Evolutionary conservation across 2,888 invertebrate species (phyloP).

Genomic region (Coleophora flavipennella): DNA sequence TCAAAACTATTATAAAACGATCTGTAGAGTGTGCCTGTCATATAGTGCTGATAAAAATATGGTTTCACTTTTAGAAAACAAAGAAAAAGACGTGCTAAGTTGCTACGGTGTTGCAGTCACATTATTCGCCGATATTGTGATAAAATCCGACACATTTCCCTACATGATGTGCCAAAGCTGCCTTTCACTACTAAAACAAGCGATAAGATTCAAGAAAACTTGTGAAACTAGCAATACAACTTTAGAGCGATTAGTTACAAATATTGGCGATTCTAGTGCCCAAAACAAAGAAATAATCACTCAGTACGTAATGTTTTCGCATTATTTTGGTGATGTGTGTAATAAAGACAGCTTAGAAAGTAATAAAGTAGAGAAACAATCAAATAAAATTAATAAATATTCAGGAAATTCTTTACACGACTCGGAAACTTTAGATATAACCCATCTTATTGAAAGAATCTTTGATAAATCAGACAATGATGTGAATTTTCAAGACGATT

Average conservation of each 20-base stretch:
- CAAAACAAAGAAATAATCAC: constrained; percentile 28
- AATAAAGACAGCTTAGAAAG: background rate
- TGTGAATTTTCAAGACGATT: no score
- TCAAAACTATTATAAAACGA: constrained; percentile 33
- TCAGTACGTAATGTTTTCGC: constrained; percentile 30
- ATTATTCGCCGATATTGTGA: constrained; percentile 34
- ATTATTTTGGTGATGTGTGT: constrained; percentile 16
- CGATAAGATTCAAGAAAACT: constrained; percentile 44
- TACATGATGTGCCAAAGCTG: constrained; percentile 44
- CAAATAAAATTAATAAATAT: no score
- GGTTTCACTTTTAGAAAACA: constrained; percentile 38
- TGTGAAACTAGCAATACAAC: constrained; percentile 41
- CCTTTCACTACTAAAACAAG: constrained; percentile 37
- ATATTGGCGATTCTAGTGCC: constrained; percentile 8
- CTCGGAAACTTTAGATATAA: no score
- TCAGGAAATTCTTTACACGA: no score
- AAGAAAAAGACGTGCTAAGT: constrained; percentile 32
- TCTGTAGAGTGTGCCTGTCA: constrained; percentile 50
- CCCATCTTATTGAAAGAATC: no score
- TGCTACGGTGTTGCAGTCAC: constrained; percentile 39
- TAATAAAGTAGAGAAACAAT: background rate
- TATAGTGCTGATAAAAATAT: constrained; percentile 29
- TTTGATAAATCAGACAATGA: no score
- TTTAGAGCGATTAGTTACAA: constrained; percentile 22
- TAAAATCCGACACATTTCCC: constrained; percentile 39